These are phyloP conservation scores for Rhimphoctona megacephalus DNA, from an alignment of 2,888 invertebrate species.

Conservation along the genomic window DNA sequence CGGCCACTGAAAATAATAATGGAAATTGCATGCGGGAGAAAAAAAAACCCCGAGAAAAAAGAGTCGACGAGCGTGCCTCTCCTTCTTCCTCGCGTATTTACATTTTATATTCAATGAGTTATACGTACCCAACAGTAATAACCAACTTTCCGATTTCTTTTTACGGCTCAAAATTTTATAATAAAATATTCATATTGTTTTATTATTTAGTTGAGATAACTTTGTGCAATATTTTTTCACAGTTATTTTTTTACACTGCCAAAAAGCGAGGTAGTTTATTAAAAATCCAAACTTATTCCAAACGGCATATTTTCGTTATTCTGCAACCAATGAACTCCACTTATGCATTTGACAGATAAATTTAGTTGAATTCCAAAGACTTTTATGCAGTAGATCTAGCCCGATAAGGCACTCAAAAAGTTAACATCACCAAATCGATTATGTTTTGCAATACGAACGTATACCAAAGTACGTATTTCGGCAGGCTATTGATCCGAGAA, in stretches of 20 bases:
- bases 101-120: background rate
- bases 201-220: background rate
- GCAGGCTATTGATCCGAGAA: conserved; percentile 24
- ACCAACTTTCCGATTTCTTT: background rate
- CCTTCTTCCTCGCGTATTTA: conserved; percentile 26
- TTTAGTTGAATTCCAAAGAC: too few species aligned
- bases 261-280: background rate
- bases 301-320: too few species aligned
- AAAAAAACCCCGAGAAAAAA: background rate
- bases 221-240: background rate
- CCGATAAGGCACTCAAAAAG: too few species aligned
- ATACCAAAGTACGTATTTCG: background rate
- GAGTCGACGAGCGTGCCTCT: background rate
- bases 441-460: too few species aligned
- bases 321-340: too few species aligned
- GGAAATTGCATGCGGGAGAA: conserved; percentile 72
- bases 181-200: background rate
- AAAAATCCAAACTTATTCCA: background rate
- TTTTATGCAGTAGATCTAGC: too few species aligned
- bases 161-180: background rate
- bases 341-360: too few species aligned
- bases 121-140: background rate
- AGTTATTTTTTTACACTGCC: too few species aligned
- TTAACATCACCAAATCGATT: too few species aligned
- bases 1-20: conserved; percentile 79